These are phyloP conservation scores for Harpagifer antarcticus DNA, from an alignment of 2,797 vertebrate genomes.

Conservation along the genomic window DNA sequence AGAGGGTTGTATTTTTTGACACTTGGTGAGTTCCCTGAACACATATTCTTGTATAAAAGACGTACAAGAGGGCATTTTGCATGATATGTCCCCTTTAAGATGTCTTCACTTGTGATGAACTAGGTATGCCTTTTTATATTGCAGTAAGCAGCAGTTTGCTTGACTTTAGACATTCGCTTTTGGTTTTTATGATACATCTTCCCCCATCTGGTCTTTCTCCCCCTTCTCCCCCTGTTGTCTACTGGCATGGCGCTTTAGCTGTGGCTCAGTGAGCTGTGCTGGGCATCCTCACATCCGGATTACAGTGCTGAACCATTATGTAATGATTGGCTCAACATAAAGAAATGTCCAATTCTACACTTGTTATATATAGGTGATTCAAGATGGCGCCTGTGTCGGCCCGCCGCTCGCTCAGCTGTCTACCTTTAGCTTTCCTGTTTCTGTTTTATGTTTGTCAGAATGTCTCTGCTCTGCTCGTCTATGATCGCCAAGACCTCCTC, in stretches of 20 bases:
- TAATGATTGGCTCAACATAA: slow-evolving; percentile 15
- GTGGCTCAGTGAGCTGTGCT: slow-evolving; percentile 14
- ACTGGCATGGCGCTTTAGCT: slow-evolving; percentile 4
- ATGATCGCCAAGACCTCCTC: too few species aligned
- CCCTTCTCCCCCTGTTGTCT: slow-evolving; percentile 23
- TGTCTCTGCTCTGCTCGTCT: too few species aligned
- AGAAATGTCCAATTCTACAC: background rate
- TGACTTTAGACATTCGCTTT: background rate
- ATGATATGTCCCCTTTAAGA: background rate
- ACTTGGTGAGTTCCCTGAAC: too few species aligned
- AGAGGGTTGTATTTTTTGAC: too few species aligned
- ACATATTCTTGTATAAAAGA: too few species aligned
- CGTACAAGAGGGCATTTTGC: too few species aligned
- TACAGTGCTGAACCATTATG: background rate
- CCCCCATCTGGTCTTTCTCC: slow-evolving; percentile 3
- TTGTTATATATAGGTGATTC: too few species aligned
- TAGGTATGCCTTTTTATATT: background rate
- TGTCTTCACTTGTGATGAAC: background rate
- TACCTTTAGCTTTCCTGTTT: too few species aligned
- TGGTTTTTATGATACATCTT: background rate
- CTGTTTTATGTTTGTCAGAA: too few species aligned
- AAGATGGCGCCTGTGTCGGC: too few species aligned
- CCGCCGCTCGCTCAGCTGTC: too few species aligned
- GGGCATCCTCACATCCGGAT: slow-evolving; percentile 19
- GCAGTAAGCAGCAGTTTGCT: slow-evolving; percentile 12